These are phyloP conservation scores for Alouatta palliata DNA, from an alignment of 2,113 vertebrate genomes.

Conservation along the genomic window DNA sequence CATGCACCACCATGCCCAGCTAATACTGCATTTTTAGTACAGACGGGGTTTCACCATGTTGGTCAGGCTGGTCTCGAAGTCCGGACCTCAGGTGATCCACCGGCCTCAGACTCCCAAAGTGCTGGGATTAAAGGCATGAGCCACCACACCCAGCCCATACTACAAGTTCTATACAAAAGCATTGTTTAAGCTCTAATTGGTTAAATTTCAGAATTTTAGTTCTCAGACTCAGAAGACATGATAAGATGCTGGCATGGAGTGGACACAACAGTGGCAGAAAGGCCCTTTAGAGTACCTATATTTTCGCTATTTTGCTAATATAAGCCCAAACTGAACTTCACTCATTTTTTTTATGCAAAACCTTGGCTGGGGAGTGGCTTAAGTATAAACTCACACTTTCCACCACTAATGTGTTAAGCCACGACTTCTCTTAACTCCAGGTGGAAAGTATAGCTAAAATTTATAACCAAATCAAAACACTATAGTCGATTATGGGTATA, in stretches of 20 bases:
- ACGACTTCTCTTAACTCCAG: neutral
- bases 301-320: conserved; percentile 38
- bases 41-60: no score
- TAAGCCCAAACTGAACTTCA: neutral
- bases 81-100: no score
- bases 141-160: neutral
- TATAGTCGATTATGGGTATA: neutral
- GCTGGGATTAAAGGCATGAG: no score
- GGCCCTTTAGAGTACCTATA: neutral
- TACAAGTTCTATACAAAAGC: neutral
- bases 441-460: neutral
- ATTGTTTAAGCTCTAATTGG: neutral
- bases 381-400: neutral
- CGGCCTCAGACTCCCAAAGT: no score
- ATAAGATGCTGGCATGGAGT: neutral
- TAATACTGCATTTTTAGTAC: no score
- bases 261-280: neutral
- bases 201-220: neutral
- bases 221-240: conserved; percentile 47
- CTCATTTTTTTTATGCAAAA: conserved; percentile 3
- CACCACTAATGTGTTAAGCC: neutral
- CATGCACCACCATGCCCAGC: no score
- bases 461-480: conserved; percentile 29
- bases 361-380: neutral
- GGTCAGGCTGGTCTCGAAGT: no score